Conservation (phyloP, 2,797 vertebrate genomes). For the Platyrinchus mystaceus region DNA sequence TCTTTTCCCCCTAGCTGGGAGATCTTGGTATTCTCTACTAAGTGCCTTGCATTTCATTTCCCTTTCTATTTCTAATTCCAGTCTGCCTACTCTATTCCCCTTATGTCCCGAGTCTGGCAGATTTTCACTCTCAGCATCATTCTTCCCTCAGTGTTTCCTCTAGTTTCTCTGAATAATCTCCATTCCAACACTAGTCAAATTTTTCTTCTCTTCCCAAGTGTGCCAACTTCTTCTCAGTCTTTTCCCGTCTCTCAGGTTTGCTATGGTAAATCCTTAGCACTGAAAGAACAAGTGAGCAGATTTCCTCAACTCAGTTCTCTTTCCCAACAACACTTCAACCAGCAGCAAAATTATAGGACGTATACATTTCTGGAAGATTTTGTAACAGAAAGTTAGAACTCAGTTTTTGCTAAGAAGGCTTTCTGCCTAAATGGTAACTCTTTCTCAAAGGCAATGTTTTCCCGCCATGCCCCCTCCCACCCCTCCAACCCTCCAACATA, state of each 20-base stretch:
- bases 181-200: not conserved
- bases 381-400: too few species aligned
- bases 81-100: not conserved
- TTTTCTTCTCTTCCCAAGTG: not conserved
- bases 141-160: not conserved
- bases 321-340: not conserved
- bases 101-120: rapidly evolving
- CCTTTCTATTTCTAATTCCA: not conserved
- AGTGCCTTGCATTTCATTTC: not conserved
- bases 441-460: too few species aligned
- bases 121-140: not conserved
- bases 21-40: not conserved
- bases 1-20: not conserved
- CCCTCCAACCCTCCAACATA: too few species aligned
- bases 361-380: too few species aligned
- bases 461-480: too few species aligned
- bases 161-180: not conserved
- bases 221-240: not conserved
- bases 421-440: too few species aligned
- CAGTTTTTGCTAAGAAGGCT: too few species aligned
- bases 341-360: not conserved
- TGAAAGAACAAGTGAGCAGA: not conserved
- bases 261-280: not conserved
- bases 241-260: not conserved
- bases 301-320: not conserved